Evolutionary conservation across 2,797 vertebrate genomes (phyloP), one percentile per base, ranked within the genome.

Genomic region (Zenarchopterus dispar): DNA sequence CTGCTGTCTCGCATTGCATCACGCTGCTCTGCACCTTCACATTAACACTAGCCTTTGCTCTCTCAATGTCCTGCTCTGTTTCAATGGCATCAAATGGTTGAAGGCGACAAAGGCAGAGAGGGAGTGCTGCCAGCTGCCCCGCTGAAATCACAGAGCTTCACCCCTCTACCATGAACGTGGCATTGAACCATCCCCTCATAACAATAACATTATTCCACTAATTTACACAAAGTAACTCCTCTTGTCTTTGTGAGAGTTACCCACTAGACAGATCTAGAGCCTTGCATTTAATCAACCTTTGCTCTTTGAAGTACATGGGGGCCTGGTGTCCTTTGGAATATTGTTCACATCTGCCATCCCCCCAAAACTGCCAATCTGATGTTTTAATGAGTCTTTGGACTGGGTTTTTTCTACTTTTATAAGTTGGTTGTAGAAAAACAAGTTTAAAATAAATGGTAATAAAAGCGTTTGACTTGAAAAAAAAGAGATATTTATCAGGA

Each of bases 1-100:
- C 89, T 91, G 89, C 89, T 91, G 90, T 92, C 88, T 91, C 84
- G 77, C 87, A 89, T 91, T 77, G 84, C 84, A 89, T 92, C 90
- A 89, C 76, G 89, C 90, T 75, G 84, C 86, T 90, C 86, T 91
- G 89, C 87, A 90, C 90, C 88, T 88, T 89, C 80, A 92, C 87
- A 91, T 76, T 41, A 68, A 72, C 62, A 43, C 73, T 88, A 71
- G 69, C 75, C 84, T 86, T 82, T 80, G 78, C 73, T 72, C 74
- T 64, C 76, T 81, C 71, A 72, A 64, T 70, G 77, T 73, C 83
- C 78, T 72, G 65, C 76, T 87, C 78, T 9, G 48, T 82, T 85
- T 91, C 84, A 91, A 91, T 89, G 83, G 84, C 87, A 88, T 92
- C 91, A 91, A 89, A 91, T 86, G 77, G 73, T 76, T 69, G 31